Percentiles rank a stretch among this genome's conserved stretches.
Evolutionary conservation across 2,888 invertebrate genomes (phyloP).

Genomic region (Pegoplata infirma): DNA sequence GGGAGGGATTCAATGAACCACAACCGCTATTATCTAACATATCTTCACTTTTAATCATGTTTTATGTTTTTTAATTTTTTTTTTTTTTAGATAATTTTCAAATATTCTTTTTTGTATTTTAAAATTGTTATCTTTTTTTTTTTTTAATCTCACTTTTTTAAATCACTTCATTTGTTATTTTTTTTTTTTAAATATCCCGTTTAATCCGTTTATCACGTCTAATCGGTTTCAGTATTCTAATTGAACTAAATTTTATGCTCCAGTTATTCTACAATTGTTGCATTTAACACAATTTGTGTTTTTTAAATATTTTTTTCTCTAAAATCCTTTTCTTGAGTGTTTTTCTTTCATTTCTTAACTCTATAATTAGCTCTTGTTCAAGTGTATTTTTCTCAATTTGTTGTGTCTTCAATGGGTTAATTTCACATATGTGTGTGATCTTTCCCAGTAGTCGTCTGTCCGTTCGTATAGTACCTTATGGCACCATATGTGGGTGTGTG

Average conservation of each 20-base stretch:
- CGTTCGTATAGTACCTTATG: constrained; percentile 24
- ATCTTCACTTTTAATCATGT: constrained; percentile 77
- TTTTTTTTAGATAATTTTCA: constrained; percentile 3
- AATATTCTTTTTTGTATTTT: background rate
- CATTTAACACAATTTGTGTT: constrained; percentile 37
- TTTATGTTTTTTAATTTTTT: constrained; percentile 57
- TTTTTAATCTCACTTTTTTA: constrained; percentile 3
- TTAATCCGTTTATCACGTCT: constrained; percentile 61
- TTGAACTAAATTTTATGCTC: constrained; percentile 69
- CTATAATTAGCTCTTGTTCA: constrained; percentile 55
- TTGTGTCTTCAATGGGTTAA: constrained; percentile 34
- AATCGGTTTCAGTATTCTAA: constrained; percentile 69
- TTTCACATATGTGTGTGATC: constrained; percentile 44
- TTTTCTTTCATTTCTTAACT: constrained; percentile 34
- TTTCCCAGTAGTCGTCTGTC: background rate
- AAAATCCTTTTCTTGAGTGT: constrained; percentile 66
- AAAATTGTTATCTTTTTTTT: constrained; percentile 11
- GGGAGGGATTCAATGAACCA: constrained; percentile 54
- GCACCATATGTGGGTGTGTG: constrained; percentile 56
- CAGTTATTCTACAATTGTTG: constrained; percentile 64
- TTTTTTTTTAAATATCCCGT: constrained; percentile 16
- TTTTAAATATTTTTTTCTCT: constrained; percentile 50
- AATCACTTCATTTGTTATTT: constrained; percentile 17
- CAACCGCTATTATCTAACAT: constrained; percentile 68
- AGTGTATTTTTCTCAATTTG: constrained; percentile 17